Conservation (phyloP, 2,797 vertebrate genomes). For the Apogon hyalosoma region DNA sequence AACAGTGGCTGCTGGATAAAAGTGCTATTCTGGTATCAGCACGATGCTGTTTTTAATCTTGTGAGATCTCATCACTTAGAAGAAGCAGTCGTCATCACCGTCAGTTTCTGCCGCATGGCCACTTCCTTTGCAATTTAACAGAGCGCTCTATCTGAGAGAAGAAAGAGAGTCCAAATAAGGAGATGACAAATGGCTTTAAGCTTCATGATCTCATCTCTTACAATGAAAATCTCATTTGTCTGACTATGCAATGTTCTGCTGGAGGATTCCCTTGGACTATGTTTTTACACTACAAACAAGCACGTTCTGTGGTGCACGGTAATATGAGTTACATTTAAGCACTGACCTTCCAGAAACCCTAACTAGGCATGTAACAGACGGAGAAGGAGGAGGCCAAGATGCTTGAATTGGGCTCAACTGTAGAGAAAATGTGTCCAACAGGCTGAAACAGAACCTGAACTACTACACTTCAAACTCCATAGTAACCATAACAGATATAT, state of each 20-base stretch:
- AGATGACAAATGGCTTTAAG: conserved; percentile 62
- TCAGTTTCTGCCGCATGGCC: conserved; percentile 60
- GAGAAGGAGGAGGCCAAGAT: no score
- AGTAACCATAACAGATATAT: no score
- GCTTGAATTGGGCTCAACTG: no score
- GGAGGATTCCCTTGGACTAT: conserved; percentile 14
- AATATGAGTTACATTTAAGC: conserved; percentile 28
- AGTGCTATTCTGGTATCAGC: conserved; percentile 38
- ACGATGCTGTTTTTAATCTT: conserved; percentile 31
- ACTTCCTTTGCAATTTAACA: conserved; percentile 62
- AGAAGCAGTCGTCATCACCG: conserved; percentile 52
- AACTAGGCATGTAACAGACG: no score
- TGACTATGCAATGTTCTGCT: conserved; percentile 31
- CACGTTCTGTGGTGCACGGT: conserved; percentile 12
- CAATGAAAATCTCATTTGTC: conserved; percentile 57
- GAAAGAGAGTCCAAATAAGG: conserved; percentile 42
- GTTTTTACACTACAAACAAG: conserved; percentile 40
- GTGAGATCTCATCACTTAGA: conserved; percentile 49
- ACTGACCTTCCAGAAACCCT: no score
- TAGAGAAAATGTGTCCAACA: no score
- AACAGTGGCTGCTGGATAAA: conserved; percentile 21
- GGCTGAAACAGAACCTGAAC: no score
- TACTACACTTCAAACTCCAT: no score
- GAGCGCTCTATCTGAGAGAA: conserved; percentile 50
- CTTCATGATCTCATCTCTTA: conserved; percentile 45